These are phyloP conservation scores for Xestia sexstrigata DNA, from an alignment of 2,888 invertebrate species.

Conservation along the genomic window DNA sequence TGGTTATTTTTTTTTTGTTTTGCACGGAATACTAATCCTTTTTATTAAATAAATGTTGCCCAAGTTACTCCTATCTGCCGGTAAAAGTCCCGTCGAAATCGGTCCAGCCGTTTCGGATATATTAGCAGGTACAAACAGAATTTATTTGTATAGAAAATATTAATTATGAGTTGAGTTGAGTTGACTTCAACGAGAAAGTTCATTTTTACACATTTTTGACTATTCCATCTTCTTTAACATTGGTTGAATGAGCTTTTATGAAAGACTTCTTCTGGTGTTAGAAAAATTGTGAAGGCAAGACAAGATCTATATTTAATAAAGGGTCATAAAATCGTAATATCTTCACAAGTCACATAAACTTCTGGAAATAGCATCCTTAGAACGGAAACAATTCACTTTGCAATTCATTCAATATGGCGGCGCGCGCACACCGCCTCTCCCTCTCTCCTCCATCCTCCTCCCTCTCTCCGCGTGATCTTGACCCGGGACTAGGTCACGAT, in stretches of 20 bases:
- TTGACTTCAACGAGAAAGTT: not conserved
- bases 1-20: too few species aligned
- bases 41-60: too few species aligned
- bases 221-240: not conserved
- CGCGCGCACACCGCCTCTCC: conserved; percentile 64
- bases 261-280: not conserved
- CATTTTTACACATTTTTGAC: not conserved
- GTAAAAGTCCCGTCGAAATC: too few species aligned
- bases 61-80: too few species aligned
- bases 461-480: conserved; percentile 78
- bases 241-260: not conserved
- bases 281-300: not conserved
- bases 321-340: not conserved
- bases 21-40: too few species aligned
- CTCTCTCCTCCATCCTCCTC: conserved; percentile 25
- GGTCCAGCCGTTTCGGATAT: too few species aligned
- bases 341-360: conserved; percentile 2
- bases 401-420: conserved; percentile 65
- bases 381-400: conserved; percentile 56
- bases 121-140: too few species aligned
- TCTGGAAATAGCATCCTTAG: conserved; percentile 20
- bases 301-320: not conserved
- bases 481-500: conserved; percentile 82
- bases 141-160: too few species aligned
- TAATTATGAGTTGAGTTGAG: too few species aligned